Evolutionary conservation across 2,113 vertebrate species (phyloP).

Genomic region (Gymnocephalus cernua): DNA sequence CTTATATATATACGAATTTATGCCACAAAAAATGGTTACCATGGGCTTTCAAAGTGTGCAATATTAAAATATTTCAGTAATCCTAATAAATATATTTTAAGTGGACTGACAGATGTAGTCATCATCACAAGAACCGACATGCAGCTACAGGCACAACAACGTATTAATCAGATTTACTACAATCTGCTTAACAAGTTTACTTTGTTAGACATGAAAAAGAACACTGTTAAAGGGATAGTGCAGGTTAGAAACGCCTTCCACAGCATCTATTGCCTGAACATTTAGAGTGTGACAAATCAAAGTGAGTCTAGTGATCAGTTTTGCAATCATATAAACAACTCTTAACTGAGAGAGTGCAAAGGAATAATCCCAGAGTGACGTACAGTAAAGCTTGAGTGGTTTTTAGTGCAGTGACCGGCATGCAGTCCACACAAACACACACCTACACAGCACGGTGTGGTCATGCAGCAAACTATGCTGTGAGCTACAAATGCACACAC

Average conservation of each 20-base stretch:
- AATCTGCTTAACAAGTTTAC: neutral
- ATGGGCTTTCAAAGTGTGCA: neutral
- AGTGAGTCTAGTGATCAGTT: conserved; percentile 30
- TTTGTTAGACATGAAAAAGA: conserved; percentile 16
- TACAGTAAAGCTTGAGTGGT: conserved; percentile 26
- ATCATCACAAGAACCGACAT: conserved; percentile 11
- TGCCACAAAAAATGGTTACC: neutral
- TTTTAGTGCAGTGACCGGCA: conserved; percentile 62
- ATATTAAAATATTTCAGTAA: neutral
- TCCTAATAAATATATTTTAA: neutral
- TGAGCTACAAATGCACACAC: conserved; percentile 36
- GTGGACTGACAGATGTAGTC: neutral
- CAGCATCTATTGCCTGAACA: neutral
- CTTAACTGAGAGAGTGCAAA: conserved; percentile 15
- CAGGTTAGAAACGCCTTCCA: neutral
- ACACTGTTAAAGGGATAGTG: neutral
- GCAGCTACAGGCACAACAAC: conserved; percentile 17
- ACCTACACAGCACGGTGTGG: conserved; percentile 55
- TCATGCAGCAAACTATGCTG: conserved; percentile 56
- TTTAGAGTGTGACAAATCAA: neutral
- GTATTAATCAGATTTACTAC: conserved; percentile 8
- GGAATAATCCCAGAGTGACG: conserved; percentile 43
- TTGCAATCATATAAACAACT: conserved; percentile 33
- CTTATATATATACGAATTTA: neutral
- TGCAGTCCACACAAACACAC: conserved; percentile 62